These are phyloP conservation scores for Pomacea canaliculata DNA, from an alignment of 2,888 invertebrate genomes.

Conservation along the genomic window DNA sequence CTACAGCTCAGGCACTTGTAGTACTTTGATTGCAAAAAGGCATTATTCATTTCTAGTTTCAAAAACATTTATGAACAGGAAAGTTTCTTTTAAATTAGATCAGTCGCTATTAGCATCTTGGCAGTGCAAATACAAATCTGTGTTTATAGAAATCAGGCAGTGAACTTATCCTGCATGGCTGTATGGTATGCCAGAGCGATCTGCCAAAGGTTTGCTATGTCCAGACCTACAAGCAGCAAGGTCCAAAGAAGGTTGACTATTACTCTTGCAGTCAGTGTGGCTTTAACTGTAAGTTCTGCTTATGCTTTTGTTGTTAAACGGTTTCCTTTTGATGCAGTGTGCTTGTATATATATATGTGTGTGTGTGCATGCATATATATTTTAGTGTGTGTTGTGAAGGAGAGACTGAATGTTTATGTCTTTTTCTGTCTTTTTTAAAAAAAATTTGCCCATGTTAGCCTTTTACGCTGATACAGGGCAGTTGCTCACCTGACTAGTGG, in stretches of 20 bases:
- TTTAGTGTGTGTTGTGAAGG: background rate
- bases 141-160: conserved; percentile 60
- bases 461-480: too few species aligned
- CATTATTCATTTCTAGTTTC: too few species aligned
- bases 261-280: conserved; percentile 59
- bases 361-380: background rate
- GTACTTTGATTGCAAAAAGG: too few species aligned
- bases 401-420: too few species aligned
- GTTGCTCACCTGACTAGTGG: too few species aligned
- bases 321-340: background rate
- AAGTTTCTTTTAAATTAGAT: too few species aligned
- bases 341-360: conserved; percentile 1
- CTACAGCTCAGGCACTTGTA: too few species aligned
- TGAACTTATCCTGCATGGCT: conserved; percentile 54
- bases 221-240: conserved; percentile 44
- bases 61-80: too few species aligned
- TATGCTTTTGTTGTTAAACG: background rate
- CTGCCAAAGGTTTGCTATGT: conserved; percentile 60
- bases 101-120: too few species aligned
- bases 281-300: conserved; percentile 55
- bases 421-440: too few species aligned
- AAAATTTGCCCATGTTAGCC: too few species aligned
- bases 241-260: conserved; percentile 54
- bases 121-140: background rate
- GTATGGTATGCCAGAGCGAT: conserved; percentile 58